Percentiles rank a stretch among this genome's conserved stretches.
Evolutionary conservation across 2,888 invertebrate genomes (phyloP).

Genomic region (Serripes groenlandicus): DNA sequence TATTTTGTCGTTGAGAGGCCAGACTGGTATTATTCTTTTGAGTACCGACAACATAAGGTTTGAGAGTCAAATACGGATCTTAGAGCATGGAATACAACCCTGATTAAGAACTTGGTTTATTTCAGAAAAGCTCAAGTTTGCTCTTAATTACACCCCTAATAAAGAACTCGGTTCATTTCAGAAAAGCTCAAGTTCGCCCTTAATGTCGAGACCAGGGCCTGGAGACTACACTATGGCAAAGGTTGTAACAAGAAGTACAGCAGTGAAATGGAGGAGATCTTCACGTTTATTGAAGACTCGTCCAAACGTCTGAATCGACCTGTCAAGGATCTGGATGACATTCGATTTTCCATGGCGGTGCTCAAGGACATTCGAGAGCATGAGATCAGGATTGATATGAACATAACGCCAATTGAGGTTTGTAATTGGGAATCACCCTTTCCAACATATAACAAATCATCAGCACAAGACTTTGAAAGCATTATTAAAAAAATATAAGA

Average conservation of each 20-base stretch:
- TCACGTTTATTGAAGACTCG: slow-evolving; percentile 94
- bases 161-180: too few relatives aligned
- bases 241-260: slow-evolving; percentile 86
- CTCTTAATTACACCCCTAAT: too few relatives aligned
- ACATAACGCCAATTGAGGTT: slow-evolving; percentile 96
- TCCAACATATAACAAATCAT: too few relatives aligned
- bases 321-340: slow-evolving; percentile 97
- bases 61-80: too few relatives aligned
- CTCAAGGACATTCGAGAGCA: slow-evolving; percentile 96
- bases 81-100: too few relatives aligned
- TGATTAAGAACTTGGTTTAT: too few relatives aligned
- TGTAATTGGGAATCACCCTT: too few relatives aligned
- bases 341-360: slow-evolving; percentile 96
- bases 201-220: slow-evolving; percentile 89
- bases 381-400: slow-evolving; percentile 97
- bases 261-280: slow-evolving; percentile 87
- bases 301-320: slow-evolving; percentile 93
- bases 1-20: too few relatives aligned
- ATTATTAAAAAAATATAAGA: slow-evolving; percentile 91
- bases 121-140: slow-evolving; percentile 91
- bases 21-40: too few relatives aligned
- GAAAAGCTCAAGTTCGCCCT: slow-evolving; percentile 93
- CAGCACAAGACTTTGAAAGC: too few relatives aligned
- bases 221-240: slow-evolving; percentile 86
- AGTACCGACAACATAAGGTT: too few relatives aligned